Percentiles rank a stretch among this genome's conserved stretches.
phyloP scores from a whole-genome alignment of 2,113 vertebrate genomes.

The Tenrec ecaudatus region DNA sequence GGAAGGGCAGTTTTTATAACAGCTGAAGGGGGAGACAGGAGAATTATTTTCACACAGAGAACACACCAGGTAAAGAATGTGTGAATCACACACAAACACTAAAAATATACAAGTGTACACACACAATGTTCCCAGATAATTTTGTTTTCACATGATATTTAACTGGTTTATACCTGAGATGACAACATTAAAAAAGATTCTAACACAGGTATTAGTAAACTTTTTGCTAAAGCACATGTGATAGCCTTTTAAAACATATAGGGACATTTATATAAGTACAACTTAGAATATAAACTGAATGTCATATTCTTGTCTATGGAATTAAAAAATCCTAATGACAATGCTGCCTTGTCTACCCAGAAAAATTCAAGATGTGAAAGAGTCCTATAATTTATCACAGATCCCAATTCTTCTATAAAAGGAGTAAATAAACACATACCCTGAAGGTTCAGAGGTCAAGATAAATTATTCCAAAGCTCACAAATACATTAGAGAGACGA shows the following conservation, averaged over 20 bases:
- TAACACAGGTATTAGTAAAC: not conserved
- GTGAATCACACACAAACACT: not conserved
- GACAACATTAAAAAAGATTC: not conserved
- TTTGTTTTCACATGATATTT: slow-evolving; percentile 40
- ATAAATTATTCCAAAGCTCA: slow-evolving; percentile 70
- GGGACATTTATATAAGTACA: slow-evolving; percentile 43
- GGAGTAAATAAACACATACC: slow-evolving; percentile 68
- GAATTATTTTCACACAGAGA: not conserved
- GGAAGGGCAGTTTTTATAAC: slow-evolving; percentile 98
- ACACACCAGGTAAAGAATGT: not conserved
- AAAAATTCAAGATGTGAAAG: slow-evolving; percentile 64
- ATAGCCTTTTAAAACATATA: not conserved
- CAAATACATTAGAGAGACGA: slow-evolving; percentile 49
- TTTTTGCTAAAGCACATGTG: slow-evolving; percentile 31
- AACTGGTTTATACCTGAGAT: not conserved
- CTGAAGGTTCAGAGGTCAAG: slow-evolving; percentile 65
- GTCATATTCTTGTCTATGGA: slow-evolving; percentile 15
- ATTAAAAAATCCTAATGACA: slow-evolving; percentile 68
- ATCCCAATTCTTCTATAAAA: slow-evolving; percentile 27
- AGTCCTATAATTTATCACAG: slow-evolving; percentile 65
- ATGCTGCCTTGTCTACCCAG: slow-evolving; percentile 1
- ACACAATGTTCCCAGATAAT: not conserved
- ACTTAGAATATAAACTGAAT: slow-evolving; percentile 60
- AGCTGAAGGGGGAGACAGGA: slow-evolving; percentile 86
- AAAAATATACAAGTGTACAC: not conserved